Evolutionary conservation across 2,888 invertebrate genomes (phyloP).

Genomic region (Dione vanillae): DNA sequence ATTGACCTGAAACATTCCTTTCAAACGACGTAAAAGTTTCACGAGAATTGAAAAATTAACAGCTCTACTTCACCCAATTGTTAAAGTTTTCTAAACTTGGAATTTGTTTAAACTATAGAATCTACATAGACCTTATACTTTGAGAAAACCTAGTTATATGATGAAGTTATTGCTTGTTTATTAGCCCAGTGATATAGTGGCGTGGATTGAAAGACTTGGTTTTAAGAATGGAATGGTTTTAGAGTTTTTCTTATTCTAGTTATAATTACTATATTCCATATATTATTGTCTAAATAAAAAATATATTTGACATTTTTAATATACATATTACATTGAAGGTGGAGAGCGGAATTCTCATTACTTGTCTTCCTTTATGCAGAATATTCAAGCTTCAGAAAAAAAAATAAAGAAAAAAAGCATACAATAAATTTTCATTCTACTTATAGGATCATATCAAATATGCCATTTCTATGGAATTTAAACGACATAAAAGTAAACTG

Average conservation of each 20-base stretch:
- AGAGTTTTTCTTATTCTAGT: no score
- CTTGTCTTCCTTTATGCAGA: no score
- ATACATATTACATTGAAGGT: no score
- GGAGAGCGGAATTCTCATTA: no score
- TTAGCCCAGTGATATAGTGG: neutral
- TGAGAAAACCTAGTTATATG: neutral
- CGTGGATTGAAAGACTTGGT: no score
- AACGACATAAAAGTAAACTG: no score
- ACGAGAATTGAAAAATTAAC: slow-evolving; percentile 14
- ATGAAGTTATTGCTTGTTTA: neutral
- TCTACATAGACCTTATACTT: neutral
- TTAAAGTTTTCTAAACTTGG: slow-evolving; percentile 17
- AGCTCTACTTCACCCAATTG: slow-evolving; percentile 4
- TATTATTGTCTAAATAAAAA: no score
- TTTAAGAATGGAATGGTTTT: neutral
- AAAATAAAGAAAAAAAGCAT: no score
- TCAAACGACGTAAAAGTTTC: slow-evolving; percentile 1
- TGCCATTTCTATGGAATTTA: slow-evolving; percentile 8
- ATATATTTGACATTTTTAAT: no score
- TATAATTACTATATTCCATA: no score
- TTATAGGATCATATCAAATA: neutral
- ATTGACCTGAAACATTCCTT: neutral
- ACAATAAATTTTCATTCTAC: no score
- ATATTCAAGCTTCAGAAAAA: no score
- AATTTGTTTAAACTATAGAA: slow-evolving; percentile 3